Evolutionary conservation across 1,140 invertebrate genomes (phyloP).

Genomic region (Procambarus clarkii): DNA sequence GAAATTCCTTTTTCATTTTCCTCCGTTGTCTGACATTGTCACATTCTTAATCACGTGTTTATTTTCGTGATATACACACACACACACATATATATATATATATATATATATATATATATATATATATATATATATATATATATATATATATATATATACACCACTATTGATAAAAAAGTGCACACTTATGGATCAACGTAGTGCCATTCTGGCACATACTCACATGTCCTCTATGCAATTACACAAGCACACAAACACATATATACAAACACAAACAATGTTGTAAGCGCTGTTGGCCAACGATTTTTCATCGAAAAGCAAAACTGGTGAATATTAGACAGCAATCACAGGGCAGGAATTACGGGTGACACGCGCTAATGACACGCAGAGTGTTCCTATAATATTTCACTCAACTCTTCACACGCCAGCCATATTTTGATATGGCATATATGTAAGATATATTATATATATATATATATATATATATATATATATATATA

Average conservation of each 20-base stretch:
- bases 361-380: not conserved
- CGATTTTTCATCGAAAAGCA: not conserved
- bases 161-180: too few relatives aligned
- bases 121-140: too few relatives aligned
- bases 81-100: too few relatives aligned
- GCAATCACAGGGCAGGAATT: not conserved
- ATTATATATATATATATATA: not conserved
- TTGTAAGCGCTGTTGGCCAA: not conserved
- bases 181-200: too few relatives aligned
- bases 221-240: not conserved
- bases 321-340: constrained; percentile 2
- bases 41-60: too few relatives aligned
- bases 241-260: not conserved
- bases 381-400: not conserved
- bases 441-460: not conserved
- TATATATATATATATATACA: too few relatives aligned
- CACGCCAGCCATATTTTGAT: not conserved
- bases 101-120: too few relatives aligned
- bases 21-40: too few relatives aligned
- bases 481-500: not conserved
- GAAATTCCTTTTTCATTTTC: too few relatives aligned
- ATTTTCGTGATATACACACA: too few relatives aligned
- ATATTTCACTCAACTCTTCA: not conserved
- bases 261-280: not conserved
- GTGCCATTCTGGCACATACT: too few relatives aligned